Percentiles rank a stretch among this genome's conserved stretches.
phyloP scores from a whole-genome alignment of 2,113 vertebrate species.

The Lonchura striata region DNA sequence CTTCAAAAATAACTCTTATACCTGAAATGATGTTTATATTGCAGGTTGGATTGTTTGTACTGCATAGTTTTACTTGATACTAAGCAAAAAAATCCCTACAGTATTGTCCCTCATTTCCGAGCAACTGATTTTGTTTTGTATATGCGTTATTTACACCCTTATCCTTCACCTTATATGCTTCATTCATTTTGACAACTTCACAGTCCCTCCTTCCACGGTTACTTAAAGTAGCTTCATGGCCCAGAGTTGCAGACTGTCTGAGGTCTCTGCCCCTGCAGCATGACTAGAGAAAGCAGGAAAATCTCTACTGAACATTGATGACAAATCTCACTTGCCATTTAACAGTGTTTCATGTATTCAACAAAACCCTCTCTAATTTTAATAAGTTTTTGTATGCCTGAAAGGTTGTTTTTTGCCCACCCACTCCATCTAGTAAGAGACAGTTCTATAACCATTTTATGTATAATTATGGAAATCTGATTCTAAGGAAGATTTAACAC shows the following conservation, averaged over 20 bases:
- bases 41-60: accelerated
- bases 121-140: background rate
- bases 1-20: background rate
- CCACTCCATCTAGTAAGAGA: background rate
- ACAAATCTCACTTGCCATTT: background rate
- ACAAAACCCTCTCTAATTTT: background rate
- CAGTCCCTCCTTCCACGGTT: background rate
- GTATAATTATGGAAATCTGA: background rate
- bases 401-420: background rate
- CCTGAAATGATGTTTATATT: background rate
- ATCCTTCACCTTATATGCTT: background rate
- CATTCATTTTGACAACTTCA: background rate
- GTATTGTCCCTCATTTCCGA: background rate
- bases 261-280: background rate
- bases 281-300: background rate
- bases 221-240: background rate
- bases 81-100: background rate
- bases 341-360: background rate
- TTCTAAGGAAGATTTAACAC: background rate
- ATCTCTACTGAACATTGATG: background rate
- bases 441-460: background rate
- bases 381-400: background rate
- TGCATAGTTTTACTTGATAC: background rate
- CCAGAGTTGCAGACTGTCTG: background rate
- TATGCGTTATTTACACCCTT: background rate